These are phyloP conservation scores for Argynnis bischoffii DNA, from an alignment of 2,888 invertebrate species.

Conservation along the genomic window DNA sequence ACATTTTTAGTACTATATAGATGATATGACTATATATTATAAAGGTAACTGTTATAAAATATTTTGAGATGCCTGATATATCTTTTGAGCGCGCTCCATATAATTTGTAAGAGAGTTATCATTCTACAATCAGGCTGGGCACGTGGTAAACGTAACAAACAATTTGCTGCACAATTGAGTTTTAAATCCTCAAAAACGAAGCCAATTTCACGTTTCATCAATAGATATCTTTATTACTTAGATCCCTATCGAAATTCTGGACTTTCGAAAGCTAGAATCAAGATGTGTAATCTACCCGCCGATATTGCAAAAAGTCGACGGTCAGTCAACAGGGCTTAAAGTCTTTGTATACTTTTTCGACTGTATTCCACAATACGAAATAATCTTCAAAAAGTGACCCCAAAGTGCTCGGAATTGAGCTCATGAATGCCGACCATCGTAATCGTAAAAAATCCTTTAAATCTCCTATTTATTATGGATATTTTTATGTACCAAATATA, in stretches of 20 bases:
- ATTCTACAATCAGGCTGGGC: constrained; percentile 26
- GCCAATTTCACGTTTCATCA: constrained; percentile 66
- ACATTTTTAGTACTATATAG: too few species aligned
- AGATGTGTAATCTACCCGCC: constrained; percentile 64
- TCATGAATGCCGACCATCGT: constrained; percentile 57
- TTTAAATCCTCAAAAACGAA: constrained; percentile 38
- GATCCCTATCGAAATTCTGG: constrained; percentile 47
- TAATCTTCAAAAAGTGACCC: constrained; percentile 82
- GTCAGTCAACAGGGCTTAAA: constrained; percentile 72
- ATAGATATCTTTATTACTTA: constrained; percentile 53
- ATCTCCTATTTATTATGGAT: constrained; percentile 60
- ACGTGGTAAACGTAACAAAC: constrained; percentile 30
- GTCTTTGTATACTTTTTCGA: constrained; percentile 70
- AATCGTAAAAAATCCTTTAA: constrained; percentile 66
- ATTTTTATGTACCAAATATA: constrained; percentile 50
- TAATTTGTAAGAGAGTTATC: background rate
- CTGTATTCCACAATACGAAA: constrained; percentile 66
- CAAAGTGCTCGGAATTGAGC: constrained; percentile 69
- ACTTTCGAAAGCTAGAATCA: constrained; percentile 46
- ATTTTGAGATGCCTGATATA: too few species aligned
- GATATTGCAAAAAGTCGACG: constrained; percentile 58
- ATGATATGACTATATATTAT: too few species aligned
- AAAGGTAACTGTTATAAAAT: too few species aligned
- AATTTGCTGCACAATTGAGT: constrained; percentile 37
- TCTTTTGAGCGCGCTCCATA: background rate